Percentiles rank a stretch among this genome's conserved stretches.
Evolutionary conservation across 2,888 invertebrate species (phyloP).

Genomic region (Tetranychus truncatus): DNA sequence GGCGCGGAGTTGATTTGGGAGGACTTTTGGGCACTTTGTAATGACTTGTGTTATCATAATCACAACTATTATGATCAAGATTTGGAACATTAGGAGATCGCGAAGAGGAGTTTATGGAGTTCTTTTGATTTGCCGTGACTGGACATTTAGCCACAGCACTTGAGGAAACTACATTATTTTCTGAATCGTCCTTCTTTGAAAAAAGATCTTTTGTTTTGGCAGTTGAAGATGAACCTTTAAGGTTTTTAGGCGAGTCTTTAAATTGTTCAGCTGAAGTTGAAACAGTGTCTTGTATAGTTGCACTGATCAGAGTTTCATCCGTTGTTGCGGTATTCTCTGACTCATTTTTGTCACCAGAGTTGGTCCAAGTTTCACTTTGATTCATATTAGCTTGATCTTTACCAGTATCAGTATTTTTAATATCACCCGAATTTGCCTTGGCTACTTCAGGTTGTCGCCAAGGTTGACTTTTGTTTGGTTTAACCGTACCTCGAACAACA

Average conservation of each 20-base stretch:
- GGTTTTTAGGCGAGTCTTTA: background rate
- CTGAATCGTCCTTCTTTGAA: background rate
- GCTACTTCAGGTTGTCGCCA: background rate
- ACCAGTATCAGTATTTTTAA: background rate
- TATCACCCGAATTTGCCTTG: background rate
- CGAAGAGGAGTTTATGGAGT: background rate
- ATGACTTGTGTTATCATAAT: background rate
- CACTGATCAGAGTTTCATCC: background rate
- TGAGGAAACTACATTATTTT: background rate
- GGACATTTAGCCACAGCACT: background rate
- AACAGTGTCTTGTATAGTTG: background rate
- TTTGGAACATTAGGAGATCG: background rate
- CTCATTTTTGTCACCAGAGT: background rate
- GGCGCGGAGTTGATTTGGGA: background rate
- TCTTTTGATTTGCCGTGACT: background rate
- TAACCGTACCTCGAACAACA: conserved; percentile 5
- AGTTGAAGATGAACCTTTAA: background rate
- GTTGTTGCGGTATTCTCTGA: too few relatives aligned
- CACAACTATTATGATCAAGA: background rate
- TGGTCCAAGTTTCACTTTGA: background rate
- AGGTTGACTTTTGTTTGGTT: background rate
- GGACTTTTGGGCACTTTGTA: background rate
- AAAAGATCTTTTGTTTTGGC: background rate
- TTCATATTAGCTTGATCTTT: background rate
- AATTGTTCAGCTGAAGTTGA: background rate